phyloP scores from a whole-genome alignment of 2,113 vertebrate genomes.

The Oplegnathus fasciatus region DNA sequence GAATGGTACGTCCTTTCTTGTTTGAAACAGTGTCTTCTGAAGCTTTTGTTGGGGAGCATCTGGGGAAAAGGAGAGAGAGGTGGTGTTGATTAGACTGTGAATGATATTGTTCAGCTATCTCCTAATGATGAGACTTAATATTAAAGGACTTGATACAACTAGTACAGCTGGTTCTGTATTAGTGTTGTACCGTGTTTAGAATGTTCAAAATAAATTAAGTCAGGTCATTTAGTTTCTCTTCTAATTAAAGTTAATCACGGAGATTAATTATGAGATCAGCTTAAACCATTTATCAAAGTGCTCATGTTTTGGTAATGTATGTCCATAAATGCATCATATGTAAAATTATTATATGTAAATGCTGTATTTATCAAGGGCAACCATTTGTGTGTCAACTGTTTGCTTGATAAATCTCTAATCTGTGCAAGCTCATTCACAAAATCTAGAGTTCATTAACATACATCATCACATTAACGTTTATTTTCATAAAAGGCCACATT shows the following conservation, averaged over 20 bases:
- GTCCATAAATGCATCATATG: conserved; percentile 32
- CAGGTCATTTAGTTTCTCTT: conserved; percentile 28
- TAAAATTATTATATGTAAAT: conserved; percentile 46
- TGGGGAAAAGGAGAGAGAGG: conserved; percentile 36
- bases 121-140: conserved; percentile 48
- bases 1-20: conserved; percentile 70
- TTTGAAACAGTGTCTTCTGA: conserved; percentile 69
- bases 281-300: conserved; percentile 30
- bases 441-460: conserved; percentile 30
- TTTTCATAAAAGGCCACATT: conserved; percentile 22
- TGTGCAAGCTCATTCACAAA: conserved; percentile 27
- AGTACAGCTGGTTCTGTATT: conserved; percentile 22
- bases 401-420: conserved; percentile 43
- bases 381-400: conserved; percentile 31
- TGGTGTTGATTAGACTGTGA: conserved; percentile 55
- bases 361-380: conserved; percentile 45
- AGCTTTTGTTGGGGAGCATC: conserved; percentile 60
- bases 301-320: conserved; percentile 29
- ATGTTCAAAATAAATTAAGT: conserved; percentile 37
- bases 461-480: conserved; percentile 13
- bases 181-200: conserved; percentile 8
- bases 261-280: conserved; percentile 34
- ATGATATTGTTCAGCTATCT: conserved; percentile 46
- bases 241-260: conserved; percentile 52
- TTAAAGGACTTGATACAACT: conserved; percentile 30